Percentiles rank a stretch among this genome's conserved stretches.
These are phyloP conservation scores for Falco concolor DNA, from an alignment of 2,797 vertebrate genomes.

Conservation along the genomic window DNA sequence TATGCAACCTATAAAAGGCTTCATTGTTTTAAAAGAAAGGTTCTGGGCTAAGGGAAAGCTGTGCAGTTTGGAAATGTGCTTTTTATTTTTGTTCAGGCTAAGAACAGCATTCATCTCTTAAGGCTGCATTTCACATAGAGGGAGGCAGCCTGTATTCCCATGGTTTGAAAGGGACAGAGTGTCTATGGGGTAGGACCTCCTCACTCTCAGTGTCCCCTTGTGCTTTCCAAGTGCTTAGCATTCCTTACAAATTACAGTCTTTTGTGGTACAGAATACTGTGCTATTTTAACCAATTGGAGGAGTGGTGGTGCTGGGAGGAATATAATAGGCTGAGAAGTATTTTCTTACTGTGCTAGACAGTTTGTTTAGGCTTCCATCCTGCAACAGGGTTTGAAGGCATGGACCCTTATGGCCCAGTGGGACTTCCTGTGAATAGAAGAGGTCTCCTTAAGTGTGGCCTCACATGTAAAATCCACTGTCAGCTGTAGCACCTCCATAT, in stretches of 20 bases:
- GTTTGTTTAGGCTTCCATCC: slow-evolving; percentile 29
- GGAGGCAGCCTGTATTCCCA: slow-evolving; percentile 14
- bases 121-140: neutral
- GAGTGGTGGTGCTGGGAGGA: slow-evolving; percentile 5
- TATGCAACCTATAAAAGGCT: neutral
- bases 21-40: neutral
- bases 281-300: slow-evolving; percentile 23
- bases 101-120: neutral
- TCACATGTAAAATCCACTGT: neutral
- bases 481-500: neutral
- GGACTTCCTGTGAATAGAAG: neutral
- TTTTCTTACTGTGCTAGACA: slow-evolving; percentile 7
- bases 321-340: slow-evolving; percentile 25
- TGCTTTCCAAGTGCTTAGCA: slow-evolving; percentile 40
- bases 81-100: neutral
- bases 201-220: neutral
- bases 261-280: slow-evolving; percentile 26
- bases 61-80: neutral
- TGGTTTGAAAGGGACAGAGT: slow-evolving; percentile 24
- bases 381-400: neutral
- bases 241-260: slow-evolving; percentile 56
- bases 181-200: slow-evolving; percentile 1
- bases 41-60: neutral
- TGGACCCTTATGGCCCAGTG: neutral
- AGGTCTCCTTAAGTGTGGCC: neutral